Evolutionary conservation across 2,888 invertebrate species (phyloP), one percentile per base, ranked within the genome.

Genomic region (Cheilosia scutellata): DNA sequence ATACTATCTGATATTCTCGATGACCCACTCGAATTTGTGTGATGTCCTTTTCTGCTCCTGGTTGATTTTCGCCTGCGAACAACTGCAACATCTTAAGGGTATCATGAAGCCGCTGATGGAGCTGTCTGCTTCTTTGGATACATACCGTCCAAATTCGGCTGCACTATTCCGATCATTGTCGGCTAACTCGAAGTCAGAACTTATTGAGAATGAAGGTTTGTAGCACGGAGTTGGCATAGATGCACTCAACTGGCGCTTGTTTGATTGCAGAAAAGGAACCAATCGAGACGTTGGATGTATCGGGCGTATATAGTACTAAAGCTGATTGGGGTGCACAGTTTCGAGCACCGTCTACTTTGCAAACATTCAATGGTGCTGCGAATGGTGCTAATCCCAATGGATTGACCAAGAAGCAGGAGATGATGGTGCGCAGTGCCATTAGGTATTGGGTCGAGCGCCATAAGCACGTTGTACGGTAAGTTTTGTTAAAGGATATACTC

Each of bases 361-460:
- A 95, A 91, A 94, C 94, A 53, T 95, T 96, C 88, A 91, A 90
- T 77, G 88, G 89, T 7, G 88, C 88, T 6, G 88, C 88, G 5
- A 89, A 89, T 40, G 94, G 93, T 6, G 90, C 91, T 0, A 96
- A 97, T 88, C 97, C 97, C 0, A 97, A 97, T 88, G 96, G 96
- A 0, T 92, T 97, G 63, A 95, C 95, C 0, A 95, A 95, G 91
- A 97, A 97, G 90, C 97, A 97, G 90, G 97, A 97, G 91, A 94
- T 96, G 93, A 93, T 97, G 92, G 97, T 97, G 1, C 94, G 97
- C 88, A 97, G 96, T 40, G 96, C 97, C 20, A 97, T 97, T 89
- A 97, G 97, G 89, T 97, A 97, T 90, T 97, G 97, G 97, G 97
- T 97, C 33, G 97, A 97, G 90, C 93, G 97, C 47, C 97, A 97